Percentiles rank a stretch among this genome's conserved stretches.
Conservation (phyloP, 2,888 invertebrate genomes). For the Aphidius colemani region DNA sequence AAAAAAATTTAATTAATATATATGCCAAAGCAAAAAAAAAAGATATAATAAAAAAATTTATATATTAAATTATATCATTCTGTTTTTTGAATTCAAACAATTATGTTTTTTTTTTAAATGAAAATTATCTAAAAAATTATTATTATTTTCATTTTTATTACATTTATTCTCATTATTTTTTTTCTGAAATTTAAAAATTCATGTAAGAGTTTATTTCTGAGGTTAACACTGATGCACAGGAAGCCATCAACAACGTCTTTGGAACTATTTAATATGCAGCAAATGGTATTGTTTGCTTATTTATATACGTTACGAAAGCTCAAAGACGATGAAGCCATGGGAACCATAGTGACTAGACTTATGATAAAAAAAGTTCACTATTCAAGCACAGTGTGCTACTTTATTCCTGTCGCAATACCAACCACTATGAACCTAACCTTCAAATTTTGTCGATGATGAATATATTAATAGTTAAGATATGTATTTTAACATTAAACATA, state of each 20-base stretch:
- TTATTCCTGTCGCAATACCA: background rate
- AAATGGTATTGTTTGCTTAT: conserved; percentile 22
- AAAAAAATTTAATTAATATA: too few relatives aligned
- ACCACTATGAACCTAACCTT: too few relatives aligned
- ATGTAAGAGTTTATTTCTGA: too few relatives aligned
- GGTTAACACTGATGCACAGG: conserved; percentile 35
- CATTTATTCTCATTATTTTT: too few relatives aligned
- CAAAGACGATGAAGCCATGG: conserved; percentile 30
- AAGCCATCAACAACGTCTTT: conserved; percentile 34
- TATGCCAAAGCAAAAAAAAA: too few relatives aligned
- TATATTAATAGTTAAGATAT: too few relatives aligned
- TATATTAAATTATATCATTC: too few relatives aligned
- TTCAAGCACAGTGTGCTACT: background rate
- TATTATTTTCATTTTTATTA: too few relatives aligned
- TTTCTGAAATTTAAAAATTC: too few relatives aligned
- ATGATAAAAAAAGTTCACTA: conserved; percentile 18
- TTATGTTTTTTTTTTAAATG: conserved; percentile 7
- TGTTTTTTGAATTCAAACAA: background rate
- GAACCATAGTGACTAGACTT: background rate
- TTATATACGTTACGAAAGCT: conserved; percentile 28
- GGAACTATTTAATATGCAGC: conserved; percentile 36
- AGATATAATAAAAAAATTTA: too few relatives aligned
- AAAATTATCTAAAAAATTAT: background rate
- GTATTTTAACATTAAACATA: too few relatives aligned
- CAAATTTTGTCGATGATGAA: too few relatives aligned